Evolutionary conservation across 2,113 vertebrate genomes (phyloP).

Genomic region (Cyrtonyx montezumae): DNA sequence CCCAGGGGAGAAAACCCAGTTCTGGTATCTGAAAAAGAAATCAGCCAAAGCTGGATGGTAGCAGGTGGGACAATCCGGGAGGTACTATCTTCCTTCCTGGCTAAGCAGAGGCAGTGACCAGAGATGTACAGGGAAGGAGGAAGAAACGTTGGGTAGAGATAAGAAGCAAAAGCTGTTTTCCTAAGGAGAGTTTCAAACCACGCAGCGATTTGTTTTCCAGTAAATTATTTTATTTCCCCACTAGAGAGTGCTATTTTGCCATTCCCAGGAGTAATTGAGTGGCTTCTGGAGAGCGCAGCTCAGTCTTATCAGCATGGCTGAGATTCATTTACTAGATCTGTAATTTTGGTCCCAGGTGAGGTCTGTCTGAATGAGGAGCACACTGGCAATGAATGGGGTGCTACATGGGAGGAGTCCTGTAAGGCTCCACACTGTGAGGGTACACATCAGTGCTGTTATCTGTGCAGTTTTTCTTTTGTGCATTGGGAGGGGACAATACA

Average conservation of each 20-base stretch:
- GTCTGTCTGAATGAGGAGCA: neutral
- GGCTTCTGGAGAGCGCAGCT: neutral
- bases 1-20: neutral
- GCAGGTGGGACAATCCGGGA: neutral
- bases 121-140: too few species aligned
- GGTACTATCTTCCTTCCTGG: neutral
- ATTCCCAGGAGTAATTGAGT: neutral
- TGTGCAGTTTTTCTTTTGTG: neutral
- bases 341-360: neutral
- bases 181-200: neutral
- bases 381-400: neutral
- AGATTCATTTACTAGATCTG: neutral
- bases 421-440: neutral
- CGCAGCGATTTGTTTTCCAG: neutral
- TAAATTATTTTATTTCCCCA: neutral
- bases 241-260: slow-evolving; percentile 52
- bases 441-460: neutral
- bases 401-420: neutral
- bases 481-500: neutral
- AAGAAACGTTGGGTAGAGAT: accelerated
- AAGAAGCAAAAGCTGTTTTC: neutral
- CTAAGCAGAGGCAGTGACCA: neutral
- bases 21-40: neutral
- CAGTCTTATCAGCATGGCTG: neutral
- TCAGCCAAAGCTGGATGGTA: neutral